Conservation (phyloP, 1,140 invertebrate species). For the Achatina immaculata region DNA sequence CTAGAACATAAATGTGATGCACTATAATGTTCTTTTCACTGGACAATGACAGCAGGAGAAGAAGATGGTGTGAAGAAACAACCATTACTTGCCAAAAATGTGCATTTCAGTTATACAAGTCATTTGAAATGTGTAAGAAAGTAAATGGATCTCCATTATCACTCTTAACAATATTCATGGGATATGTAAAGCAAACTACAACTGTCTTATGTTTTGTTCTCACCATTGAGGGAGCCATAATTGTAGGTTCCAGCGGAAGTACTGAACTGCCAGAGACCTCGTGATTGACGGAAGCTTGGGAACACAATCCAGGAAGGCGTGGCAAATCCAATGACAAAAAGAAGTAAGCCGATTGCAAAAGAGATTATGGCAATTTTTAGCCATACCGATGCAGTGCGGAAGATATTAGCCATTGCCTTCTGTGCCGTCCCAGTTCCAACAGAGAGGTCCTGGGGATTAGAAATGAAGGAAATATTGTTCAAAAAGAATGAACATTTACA, state of each 20-base stretch:
- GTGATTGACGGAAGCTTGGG: not conserved
- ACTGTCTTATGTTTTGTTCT: too few relatives aligned
- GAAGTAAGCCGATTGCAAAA: slow-evolving; percentile 41
- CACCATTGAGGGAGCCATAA: not conserved
- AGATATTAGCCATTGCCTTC: slow-evolving; percentile 27
- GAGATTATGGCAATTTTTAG: slow-evolving; percentile 47
- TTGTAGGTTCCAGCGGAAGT: not conserved
- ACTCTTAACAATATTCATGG: too few relatives aligned
- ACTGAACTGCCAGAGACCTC: slow-evolving; percentile 18
- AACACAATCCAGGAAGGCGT: slow-evolving; percentile 48
- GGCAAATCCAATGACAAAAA: slow-evolving; percentile 56
- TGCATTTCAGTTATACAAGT: too few relatives aligned
- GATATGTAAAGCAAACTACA: too few relatives aligned
- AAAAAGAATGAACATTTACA: too few relatives aligned
- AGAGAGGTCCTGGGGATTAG: not conserved
- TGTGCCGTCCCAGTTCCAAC: not conserved
- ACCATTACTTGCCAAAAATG: too few relatives aligned
- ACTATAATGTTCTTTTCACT: too few relatives aligned
- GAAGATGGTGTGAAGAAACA: too few relatives aligned
- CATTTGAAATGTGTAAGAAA: too few relatives aligned
- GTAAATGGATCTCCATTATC: too few relatives aligned
- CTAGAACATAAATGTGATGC: too few relatives aligned
- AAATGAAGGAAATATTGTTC: not conserved
- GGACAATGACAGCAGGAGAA: too few relatives aligned
- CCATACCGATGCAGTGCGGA: slow-evolving; percentile 35